Evolutionary conservation across 64 coral and sea anemone species (phyloP).

Genomic region (Platygyra sinensis): DNA sequence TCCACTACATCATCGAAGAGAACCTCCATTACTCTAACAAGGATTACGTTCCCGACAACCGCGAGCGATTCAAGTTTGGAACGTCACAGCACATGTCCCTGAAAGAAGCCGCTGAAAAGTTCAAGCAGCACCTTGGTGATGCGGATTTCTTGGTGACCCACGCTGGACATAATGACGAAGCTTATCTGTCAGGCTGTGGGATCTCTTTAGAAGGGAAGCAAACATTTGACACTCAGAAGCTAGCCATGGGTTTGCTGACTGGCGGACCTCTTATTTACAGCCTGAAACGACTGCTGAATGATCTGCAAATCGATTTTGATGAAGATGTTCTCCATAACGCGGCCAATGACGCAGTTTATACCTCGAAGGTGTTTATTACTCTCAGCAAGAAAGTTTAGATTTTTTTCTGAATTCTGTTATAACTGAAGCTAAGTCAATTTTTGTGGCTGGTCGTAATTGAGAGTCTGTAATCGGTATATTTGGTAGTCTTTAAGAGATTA

Average conservation of each 20-base stretch:
- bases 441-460: too few species aligned
- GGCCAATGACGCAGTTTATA: slow-evolving; percentile 11
- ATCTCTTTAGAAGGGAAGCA: slow-evolving; percentile 4
- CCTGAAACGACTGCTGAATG: slow-evolving; percentile 51
- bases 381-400: background rate
- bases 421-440: too few species aligned
- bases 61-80: slow-evolving; percentile 57
- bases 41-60: slow-evolving; percentile 57
- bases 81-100: slow-evolving; percentile 51
- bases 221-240: slow-evolving; percentile 52
- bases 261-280: slow-evolving; percentile 25
- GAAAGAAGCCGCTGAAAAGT: slow-evolving; percentile 11
- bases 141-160: slow-evolving; percentile 51
- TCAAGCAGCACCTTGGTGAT: background rate
- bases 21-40: slow-evolving; percentile 22
- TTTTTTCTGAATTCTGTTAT: background rate
- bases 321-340: slow-evolving; percentile 49
- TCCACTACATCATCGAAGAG: slow-evolving; percentile 13
- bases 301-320: slow-evolving; percentile 35
- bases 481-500: too few species aligned
- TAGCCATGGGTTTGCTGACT: slow-evolving; percentile 47
- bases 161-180: slow-evolving; percentile 17
- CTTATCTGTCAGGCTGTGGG: slow-evolving; percentile 6
- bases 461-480: too few species aligned
- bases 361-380: background rate